Evolutionary conservation across 2,113 vertebrate species (phyloP), one percentile per base, ranked within the genome.

Genomic region (Philantomba maxwellii): DNA sequence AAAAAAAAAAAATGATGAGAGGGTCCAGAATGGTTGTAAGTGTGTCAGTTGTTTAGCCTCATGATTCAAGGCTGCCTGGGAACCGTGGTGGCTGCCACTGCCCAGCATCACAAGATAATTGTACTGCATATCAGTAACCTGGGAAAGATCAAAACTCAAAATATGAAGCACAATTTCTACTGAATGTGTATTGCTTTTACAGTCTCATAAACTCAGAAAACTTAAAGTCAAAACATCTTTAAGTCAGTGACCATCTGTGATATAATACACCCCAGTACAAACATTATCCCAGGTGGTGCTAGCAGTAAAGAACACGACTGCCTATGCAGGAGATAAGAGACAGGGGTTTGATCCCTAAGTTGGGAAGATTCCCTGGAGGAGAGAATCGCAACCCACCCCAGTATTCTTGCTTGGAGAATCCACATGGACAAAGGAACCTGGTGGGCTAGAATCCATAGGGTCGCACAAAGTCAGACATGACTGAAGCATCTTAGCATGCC

Each of bases 291-390:
- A 43, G 12, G 36, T 26, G 36, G 6, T 43, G 6, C 70, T 75
- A 43, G 70, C 0, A 0, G 21, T 25, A 73, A 73, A 75, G 70
- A 43, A 26, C 70, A 13, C 0, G 1, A 6, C 23, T 75, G 70
- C 23, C 36, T 75, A 26, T 75, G 36, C 23, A 43, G 36, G 70
- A 75, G 70, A 43, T 73, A 13, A 73, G 36, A 73, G 70, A 6
- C 19, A 21, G 17, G 66, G 5, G 5, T 39, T 75, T 26, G 36
- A 4, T 26, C 70, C 70, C 70, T 75, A 25, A 14, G 23, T 43
- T 26, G 12, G 23, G 21, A 75, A 75, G 70, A 43, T 26, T 70
- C 23, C 21, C 2, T 73, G 36, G 70, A 25, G 36, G 70, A 73
- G 36, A 25, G 21, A 39, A 25, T 73, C 0, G 0, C 70, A 73